phyloP scores from a whole-genome alignment of 2,888 invertebrate species.

The Caradrina clavipalpis region DNA sequence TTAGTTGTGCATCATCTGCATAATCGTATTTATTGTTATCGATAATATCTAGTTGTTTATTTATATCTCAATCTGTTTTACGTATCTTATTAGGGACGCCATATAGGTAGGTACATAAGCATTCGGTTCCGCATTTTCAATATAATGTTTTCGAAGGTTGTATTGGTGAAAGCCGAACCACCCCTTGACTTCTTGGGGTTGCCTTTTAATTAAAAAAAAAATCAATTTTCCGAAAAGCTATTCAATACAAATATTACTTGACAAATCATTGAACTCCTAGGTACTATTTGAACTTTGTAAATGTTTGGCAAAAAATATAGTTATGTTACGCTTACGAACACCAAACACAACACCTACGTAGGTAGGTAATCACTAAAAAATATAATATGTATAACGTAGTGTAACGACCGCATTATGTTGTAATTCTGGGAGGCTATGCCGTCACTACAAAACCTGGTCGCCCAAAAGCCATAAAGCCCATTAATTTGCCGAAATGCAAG shows the following conservation, averaged over 20 bases:
- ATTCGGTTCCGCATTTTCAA: too few relatives aligned
- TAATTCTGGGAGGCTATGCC: background rate
- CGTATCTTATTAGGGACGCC: background rate
- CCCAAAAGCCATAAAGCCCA: too few relatives aligned
- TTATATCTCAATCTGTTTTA: slow-evolving; percentile 23
- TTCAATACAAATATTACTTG: too few relatives aligned
- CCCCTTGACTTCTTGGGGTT: too few relatives aligned
- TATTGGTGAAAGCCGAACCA: too few relatives aligned
- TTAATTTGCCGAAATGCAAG: background rate
- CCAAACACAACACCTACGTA: background rate
- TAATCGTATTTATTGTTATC: slow-evolving; percentile 18
- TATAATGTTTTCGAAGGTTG: too few relatives aligned
- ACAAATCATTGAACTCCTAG: too few relatives aligned
- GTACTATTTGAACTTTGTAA: too few relatives aligned
- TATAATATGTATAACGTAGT: background rate
- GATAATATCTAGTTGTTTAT: slow-evolving; percentile 12
- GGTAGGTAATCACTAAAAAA: background rate
- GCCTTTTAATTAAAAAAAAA: too few relatives aligned
- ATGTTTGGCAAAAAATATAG: background rate
- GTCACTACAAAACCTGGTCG: too few relatives aligned
- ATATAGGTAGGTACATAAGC: too few relatives aligned
- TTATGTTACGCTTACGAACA: background rate
- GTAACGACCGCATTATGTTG: background rate
- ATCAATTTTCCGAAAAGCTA: too few relatives aligned
- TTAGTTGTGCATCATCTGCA: slow-evolving; percentile 27